Evolutionary conservation across 1,140 invertebrate species (phyloP).

Genomic region (Muscidifurax raptorellus): DNA sequence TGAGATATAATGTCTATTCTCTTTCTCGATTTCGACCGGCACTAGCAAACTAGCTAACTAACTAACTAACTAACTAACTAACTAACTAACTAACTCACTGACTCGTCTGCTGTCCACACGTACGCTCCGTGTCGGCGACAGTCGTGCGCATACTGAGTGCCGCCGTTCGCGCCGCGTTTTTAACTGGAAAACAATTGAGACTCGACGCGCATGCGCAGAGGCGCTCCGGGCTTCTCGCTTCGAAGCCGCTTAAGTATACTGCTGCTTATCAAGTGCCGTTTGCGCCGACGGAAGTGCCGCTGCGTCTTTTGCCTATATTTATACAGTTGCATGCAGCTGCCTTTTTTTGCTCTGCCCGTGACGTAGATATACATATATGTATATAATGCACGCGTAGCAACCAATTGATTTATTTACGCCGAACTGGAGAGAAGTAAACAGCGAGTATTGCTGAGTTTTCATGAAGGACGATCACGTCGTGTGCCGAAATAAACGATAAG

Average conservation of each 20-base stretch:
- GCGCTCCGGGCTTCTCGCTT: not conserved
- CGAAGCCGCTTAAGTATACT: not conserved
- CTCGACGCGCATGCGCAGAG: constrained; percentile 60
- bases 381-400: not conserved
- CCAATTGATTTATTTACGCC: not conserved
- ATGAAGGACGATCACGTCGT: too few relatives aligned
- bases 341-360: not conserved
- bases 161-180: constrained; percentile 59
- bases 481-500: too few relatives aligned
- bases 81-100: not conserved
- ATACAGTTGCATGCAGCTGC: not conserved
- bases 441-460: too few relatives aligned
- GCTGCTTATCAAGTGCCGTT: constrained; percentile 39
- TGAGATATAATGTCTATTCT: constrained; percentile 6
- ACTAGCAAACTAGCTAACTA: not conserved
- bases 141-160: constrained; percentile 60
- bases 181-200: constrained; percentile 62
- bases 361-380: not conserved
- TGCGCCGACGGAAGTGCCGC: not conserved
- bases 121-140: constrained; percentile 15
- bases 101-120: constrained; percentile 7
- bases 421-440: too few relatives aligned
- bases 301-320: not conserved
- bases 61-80: not conserved
- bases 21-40: not conserved